These are phyloP conservation scores for Smutsia temminckii DNA, from an alignment of 2,797 vertebrate genomes.

Conservation along the genomic window DNA sequence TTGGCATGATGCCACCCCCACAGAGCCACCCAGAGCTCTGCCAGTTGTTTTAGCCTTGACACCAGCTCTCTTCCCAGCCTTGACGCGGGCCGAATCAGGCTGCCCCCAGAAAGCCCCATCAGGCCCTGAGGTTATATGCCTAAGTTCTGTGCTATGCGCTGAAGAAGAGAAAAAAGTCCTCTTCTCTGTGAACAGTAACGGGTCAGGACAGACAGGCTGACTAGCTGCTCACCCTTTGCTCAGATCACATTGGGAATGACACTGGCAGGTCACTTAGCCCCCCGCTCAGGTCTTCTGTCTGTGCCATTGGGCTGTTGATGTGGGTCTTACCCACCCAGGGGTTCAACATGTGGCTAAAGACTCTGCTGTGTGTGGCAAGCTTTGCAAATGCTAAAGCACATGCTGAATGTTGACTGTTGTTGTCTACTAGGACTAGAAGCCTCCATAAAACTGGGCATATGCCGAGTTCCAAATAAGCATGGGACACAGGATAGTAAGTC, in stretches of 20 bases:
- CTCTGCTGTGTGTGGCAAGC: neutral
- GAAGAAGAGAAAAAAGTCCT: neutral
- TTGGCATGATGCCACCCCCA: accelerated
- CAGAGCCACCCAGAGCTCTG: neutral
- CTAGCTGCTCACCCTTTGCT: neutral
- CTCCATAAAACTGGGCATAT: accelerated
- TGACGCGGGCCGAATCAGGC: neutral
- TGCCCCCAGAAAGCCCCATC: neutral
- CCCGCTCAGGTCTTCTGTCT: neutral
- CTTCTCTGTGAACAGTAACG: neutral
- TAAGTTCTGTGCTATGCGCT: neutral
- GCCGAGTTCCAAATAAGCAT: accelerated
- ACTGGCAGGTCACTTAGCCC: neutral
- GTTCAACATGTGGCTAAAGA: neutral
- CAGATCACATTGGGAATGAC: neutral
- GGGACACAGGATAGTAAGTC: accelerated
- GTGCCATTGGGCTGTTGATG: accelerated
- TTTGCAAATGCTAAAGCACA: neutral
- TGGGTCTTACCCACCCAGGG: no score
- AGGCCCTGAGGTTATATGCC: neutral
- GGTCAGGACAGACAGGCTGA: neutral
- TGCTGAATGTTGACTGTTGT: accelerated
- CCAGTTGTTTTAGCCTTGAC: neutral
- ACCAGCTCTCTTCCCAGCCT: neutral
- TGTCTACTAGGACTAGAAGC: accelerated